Evolutionary conservation across 2,113 vertebrate species (phyloP), one percentile per base, ranked within the genome.

Genomic region (Gasterosteus nipponicus): DNA sequence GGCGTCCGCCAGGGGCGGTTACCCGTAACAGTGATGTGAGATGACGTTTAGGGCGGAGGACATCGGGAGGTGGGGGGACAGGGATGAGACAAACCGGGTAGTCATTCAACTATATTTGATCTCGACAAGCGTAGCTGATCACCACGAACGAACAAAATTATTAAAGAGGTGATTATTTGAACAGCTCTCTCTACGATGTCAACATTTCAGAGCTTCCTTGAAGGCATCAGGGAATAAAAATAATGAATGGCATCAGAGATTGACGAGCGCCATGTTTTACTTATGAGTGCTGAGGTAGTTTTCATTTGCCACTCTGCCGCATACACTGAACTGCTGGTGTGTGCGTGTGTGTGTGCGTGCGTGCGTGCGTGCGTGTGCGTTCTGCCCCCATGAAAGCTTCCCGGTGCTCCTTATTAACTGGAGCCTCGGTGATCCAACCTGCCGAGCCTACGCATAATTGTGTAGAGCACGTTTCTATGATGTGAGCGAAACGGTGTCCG

Each of bases 1-100:
- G 67, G 71, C 64, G 84, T 78, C 83, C 9, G 69, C 83, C 88
- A 89, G 42, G 35, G 70, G 63, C 61, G 29, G 77, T 78, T 62
- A 72, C 70, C 58, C 2, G 51, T 22, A 3, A 79, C 41, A 65
- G 39, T 76, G 69, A 92, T 87, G 73, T 66, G 79, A 83, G 70
- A 67, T 69, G 88, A 80, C 77, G 29, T 10, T 11, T n/a, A n/a
- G 7, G 74, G 60, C 6, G 26, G 56, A 56, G 80, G 75, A 75
- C 77, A 58, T 0, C 22, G 62, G 15, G 15, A 15, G 47, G 15
- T 39, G 74, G 26, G 3, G 58, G n/a, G 14, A 39, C 35, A 44
- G 26, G 7, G 33, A 42, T 11, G 19, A 39, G 15, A 8, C 7
- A 33, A 76, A 62, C 35, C 12, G 44, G 22, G 22, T 19, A 3